Evolutionary conservation across 2,888 invertebrate species (phyloP).

Genomic region (Drosophila greeni): DNA sequence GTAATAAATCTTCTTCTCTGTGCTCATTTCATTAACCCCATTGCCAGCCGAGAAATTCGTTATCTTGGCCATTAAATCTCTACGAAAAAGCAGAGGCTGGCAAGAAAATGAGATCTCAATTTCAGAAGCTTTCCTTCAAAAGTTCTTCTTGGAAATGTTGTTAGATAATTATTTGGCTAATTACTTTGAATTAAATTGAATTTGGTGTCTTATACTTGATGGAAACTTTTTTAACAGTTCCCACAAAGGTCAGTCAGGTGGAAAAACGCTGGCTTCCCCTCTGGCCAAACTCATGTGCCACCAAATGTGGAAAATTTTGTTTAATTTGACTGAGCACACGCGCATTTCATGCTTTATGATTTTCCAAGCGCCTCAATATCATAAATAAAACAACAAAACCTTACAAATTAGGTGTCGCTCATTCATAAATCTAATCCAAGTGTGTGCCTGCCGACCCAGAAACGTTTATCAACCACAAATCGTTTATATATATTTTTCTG

Average conservation of each 20-base stretch:
- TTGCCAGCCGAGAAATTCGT: constrained; percentile 38
- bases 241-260: constrained; percentile 62
- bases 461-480: constrained; percentile 39
- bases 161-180: constrained; percentile 1
- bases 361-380: constrained; percentile 54
- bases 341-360: constrained; percentile 66
- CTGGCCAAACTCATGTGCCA: constrained; percentile 38
- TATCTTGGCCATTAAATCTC: constrained; percentile 54
- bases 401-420: constrained; percentile 28
- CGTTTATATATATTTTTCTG: constrained; percentile 30
- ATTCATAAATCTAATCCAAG: constrained; percentile 51
- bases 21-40: constrained; percentile 67
- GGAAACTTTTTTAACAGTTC: constrained; percentile 37
- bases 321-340: constrained; percentile 52
- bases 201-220: neutral
- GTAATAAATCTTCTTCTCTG: constrained; percentile 66
- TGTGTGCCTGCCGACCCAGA: constrained; percentile 65
- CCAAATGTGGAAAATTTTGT: constrained; percentile 37
- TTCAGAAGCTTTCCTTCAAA: constrained; percentile 45
- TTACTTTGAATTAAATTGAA: constrained; percentile 12
- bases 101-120: constrained; percentile 39
- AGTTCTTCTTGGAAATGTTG: constrained; percentile 14
- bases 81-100: constrained; percentile 21
- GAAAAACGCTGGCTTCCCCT: constrained; percentile 65
- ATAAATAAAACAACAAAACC: constrained; percentile 56